Evolutionary conservation across 1,140 invertebrate genomes (phyloP), one percentile per base, ranked within the genome.

Genomic region (Drosophila takahashii): DNA sequence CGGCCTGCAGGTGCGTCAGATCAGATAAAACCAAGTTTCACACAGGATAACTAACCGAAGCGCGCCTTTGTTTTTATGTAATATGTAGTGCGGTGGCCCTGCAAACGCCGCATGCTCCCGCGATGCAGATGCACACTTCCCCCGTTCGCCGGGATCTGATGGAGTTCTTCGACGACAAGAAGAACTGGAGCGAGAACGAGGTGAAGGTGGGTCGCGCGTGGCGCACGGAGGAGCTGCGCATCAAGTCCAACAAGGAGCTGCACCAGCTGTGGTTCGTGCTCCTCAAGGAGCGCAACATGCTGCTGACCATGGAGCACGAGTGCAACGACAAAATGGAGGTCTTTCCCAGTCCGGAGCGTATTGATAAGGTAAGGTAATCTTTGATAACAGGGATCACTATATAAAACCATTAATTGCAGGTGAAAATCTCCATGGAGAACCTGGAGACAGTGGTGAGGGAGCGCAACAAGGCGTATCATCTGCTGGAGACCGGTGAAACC

Each of bases 181-280:
- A 97, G 70, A 98, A 98, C 92, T 99, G 97, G 97, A 95, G 94
- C 48, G 94, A 95, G 89, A 91, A 93, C 18, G 95, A 96, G 92
- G 94, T 99, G 7, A 95, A 95, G 93, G 94, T 95, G 65, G 98
- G 99, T 8, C 94, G 98, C 87, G 94, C 96, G 1, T 99, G 98
- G 98, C 96, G 93, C 72, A 92, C 94, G 44, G 98, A 99, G 83
- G 99, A 99, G 93, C 92, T 99, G 27, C 94, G 98, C 87, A 95
- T 99, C 34, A 99, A 99, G 93, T 98, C 97, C 52, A 99, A 99
- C 92, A 93, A 95, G 50, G 99, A 99, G 93, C 94, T 99, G 45
- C 99, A 99, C 87, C 99, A 99, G 94, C 93, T 99, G 58, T 99
- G 99, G 99, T 99, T 95, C 93, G 94, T 99, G 26, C 93, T 99